Evolutionary conservation across 2,113 vertebrate genomes (phyloP), one percentile per base, ranked within the genome.

Genomic region (Syngnathus scovelli): DNA sequence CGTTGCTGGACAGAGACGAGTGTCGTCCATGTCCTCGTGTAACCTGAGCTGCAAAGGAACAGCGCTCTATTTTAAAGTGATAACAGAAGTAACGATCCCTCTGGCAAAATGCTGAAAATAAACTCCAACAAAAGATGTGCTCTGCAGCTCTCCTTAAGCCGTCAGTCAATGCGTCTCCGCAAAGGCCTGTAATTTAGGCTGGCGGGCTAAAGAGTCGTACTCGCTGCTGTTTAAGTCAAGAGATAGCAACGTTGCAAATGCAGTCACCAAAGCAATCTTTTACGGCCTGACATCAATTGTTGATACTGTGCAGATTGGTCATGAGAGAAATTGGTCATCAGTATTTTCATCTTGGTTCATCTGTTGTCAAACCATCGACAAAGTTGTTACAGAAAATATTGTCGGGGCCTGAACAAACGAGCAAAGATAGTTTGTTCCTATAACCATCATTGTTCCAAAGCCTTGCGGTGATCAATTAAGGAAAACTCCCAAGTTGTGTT

Each of bases 111-210:
- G 51, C 56, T 60, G 18, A 60, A 65, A 74, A 70, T 52, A 16
- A 16, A 61, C n/a, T 43, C 43, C 13, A 63, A 72, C 1, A 16
- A 21, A 1, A 21, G 61, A 73, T 67, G 43, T 61, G 38, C 67
- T 71, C 33, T 58, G 69, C 37, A 66, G 37, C 16, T 56, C 23
- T 43, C 11, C 52, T 33, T 6, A 63, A 54, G 27, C 12, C 1
- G 66, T 72, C 19, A 27, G 59, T 44, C 10, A 1, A 37, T 63
- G 66, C 62, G 33, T 67, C 55, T 1, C 6, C 27, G 75, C 19
- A 8, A 64, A 74, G 70, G 44, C 70, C 70, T 74, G 21, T 78
- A 60, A 83, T 85, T 85, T 78, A 48, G 71, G 64, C 43, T 44
- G n/a, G 58, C 54, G 65, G 66, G 58, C 44, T 21, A 66, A 76